These are phyloP conservation scores for Anoura caudifer DNA, from an alignment of 2,113 vertebrate genomes.

Conservation along the genomic window DNA sequence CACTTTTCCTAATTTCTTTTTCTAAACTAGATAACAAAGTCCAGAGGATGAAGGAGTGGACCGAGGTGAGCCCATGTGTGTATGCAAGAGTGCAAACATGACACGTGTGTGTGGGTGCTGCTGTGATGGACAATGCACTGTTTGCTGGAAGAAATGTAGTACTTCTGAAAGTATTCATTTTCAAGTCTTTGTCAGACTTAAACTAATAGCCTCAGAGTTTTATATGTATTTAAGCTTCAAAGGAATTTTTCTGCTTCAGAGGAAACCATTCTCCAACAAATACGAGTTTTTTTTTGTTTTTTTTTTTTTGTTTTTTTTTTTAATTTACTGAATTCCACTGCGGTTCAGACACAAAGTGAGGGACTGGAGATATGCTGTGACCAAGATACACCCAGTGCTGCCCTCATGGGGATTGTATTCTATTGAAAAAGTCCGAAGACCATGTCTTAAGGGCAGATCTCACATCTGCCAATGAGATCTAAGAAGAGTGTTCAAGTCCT, in stretches of 20 bases:
- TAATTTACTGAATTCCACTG: not conserved
- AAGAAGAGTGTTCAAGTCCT: not conserved
- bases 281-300: not conserved
- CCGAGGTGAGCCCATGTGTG: not conserved
- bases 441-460: not conserved
- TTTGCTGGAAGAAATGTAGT: not conserved
- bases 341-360: not conserved
- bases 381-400: not conserved
- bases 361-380: not conserved
- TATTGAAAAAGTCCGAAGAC: not conserved
- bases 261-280: not conserved
- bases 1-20: not conserved
- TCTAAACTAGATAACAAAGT: not conserved
- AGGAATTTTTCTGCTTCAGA: not conserved
- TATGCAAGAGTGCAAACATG: not conserved
- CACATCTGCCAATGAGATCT: not conserved
- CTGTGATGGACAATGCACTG: no score
- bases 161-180: not conserved
- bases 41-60: not conserved
- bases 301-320: no score
- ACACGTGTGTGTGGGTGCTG: rapidly evolving
- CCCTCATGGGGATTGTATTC: not conserved
- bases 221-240: not conserved
- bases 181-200: not conserved
- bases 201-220: not conserved